Evolutionary conservation across 2,797 vertebrate species (phyloP).

Genomic region (Rhyacichthys aspro): DNA sequence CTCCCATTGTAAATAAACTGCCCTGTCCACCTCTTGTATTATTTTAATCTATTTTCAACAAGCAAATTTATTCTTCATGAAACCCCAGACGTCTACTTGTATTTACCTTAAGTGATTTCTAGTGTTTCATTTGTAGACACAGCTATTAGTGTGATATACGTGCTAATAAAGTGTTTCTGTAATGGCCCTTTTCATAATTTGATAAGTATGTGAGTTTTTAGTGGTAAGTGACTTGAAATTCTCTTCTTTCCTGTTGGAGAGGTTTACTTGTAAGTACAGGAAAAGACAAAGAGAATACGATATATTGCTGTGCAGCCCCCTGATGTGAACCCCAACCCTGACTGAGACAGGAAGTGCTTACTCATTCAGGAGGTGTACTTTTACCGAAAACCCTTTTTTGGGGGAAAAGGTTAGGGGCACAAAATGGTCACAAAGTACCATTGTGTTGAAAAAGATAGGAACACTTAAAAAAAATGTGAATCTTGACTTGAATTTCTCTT

Average conservation of each 20-base stretch:
- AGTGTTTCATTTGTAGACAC: constrained; percentile 47
- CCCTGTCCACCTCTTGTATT: constrained; percentile 32
- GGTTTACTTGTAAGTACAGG: constrained; percentile 12
- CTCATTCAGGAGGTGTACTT: constrained; percentile 55
- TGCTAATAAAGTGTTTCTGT: constrained; percentile 44
- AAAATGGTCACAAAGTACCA: constrained; percentile 32
- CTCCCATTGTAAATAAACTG: constrained; percentile 51
- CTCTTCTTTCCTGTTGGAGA: constrained; percentile 10
- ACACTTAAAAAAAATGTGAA: too few species aligned
- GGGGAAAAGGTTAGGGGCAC: constrained; percentile 22
- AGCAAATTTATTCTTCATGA: constrained; percentile 21
- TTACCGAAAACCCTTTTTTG: constrained; percentile 47
- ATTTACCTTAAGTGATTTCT: constrained; percentile 60
- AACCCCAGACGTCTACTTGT: constrained; percentile 33
- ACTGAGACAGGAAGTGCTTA: constrained; percentile 57
- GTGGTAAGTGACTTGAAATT: constrained; percentile 32
- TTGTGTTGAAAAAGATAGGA: background rate
- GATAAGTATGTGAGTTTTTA: constrained; percentile 48
- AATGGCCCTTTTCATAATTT: constrained; percentile 43
- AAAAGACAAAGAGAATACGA: background rate
- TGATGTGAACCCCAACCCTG: constrained; percentile 36
- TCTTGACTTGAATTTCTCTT: too few species aligned
- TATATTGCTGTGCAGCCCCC: constrained; percentile 24
- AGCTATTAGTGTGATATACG: constrained; percentile 61
- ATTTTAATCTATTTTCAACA: constrained; percentile 48